Conservation (phyloP, 1,140 invertebrate species). For the Magallana angulata region DNA sequence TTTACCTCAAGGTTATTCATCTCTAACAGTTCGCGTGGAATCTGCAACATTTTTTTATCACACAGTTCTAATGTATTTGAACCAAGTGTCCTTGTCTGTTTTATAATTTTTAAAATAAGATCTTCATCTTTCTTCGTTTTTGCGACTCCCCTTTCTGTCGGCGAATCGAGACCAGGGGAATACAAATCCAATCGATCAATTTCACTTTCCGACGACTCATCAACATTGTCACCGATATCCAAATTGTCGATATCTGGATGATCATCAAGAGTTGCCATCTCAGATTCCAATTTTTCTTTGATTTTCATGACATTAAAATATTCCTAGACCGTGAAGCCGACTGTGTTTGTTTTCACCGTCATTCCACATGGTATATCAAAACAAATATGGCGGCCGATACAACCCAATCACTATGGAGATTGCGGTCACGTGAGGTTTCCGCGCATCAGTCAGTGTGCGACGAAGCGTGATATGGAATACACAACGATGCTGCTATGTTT, state of each 20-base stretch:
- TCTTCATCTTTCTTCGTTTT: conserved; percentile 68
- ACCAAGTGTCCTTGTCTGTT: conserved; percentile 63
- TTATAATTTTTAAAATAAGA: conserved; percentile 67
- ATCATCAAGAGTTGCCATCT: conserved; percentile 56
- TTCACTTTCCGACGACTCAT: conserved; percentile 63
- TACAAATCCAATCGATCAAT: conserved; percentile 59
- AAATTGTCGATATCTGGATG: conserved; percentile 46
- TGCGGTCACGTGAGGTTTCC: conserved; percentile 49
- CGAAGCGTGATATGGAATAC: conserved; percentile 3
- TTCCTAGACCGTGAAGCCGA: neutral
- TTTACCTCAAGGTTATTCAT: conserved; percentile 73
- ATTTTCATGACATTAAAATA: conserved; percentile 21
- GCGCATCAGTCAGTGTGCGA: conserved; percentile 23
- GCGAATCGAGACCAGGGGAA: conserved; percentile 62
- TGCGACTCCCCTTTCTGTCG: conserved; percentile 70
- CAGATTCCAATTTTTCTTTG: neutral
- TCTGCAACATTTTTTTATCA: conserved; percentile 66
- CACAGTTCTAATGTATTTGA: conserved; percentile 73
- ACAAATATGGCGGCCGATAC: conserved; percentile 63
- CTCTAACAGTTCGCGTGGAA: conserved; percentile 75
- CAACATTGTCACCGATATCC: conserved; percentile 52
- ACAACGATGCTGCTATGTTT: neutral
- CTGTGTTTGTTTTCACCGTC: neutral
- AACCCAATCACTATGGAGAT: conserved; percentile 68
- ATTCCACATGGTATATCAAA: conserved; percentile 52